A percentile compares a stretch with the other conserved stretches of the same genome.
These are phyloP conservation scores for Neosalanx taihuensis DNA, from an alignment of 2,797 vertebrate genomes.

Conservation along the genomic window DNA sequence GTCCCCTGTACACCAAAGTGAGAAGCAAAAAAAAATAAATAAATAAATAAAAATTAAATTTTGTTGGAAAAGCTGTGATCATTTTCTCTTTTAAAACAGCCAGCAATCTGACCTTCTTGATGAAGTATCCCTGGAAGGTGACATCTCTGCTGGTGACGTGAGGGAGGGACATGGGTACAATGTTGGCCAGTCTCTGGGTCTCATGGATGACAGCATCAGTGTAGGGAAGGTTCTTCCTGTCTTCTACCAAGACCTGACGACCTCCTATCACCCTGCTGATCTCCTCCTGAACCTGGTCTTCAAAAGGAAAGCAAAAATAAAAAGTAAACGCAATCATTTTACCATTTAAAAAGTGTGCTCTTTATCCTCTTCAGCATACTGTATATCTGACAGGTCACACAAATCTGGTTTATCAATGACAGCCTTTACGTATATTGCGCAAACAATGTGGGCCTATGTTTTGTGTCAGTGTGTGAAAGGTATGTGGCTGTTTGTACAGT, in stretches of 20 bases:
- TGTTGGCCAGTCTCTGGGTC: conserved; percentile 55
- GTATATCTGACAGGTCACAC: too few species aligned
- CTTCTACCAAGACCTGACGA: conserved; percentile 39
- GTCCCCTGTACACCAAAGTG: conserved; percentile 42
- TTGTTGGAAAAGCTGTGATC: background rate
- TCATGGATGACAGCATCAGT: conserved; percentile 66
- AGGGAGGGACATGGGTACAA: conserved; percentile 40
- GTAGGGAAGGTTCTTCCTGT: conserved; percentile 59
- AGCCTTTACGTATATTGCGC: too few species aligned
- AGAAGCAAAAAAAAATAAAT: background rate
- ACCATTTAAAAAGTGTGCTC: background rate
- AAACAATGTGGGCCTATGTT: too few species aligned
- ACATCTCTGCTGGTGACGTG: too few species aligned
- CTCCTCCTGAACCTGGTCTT: conserved; percentile 64
- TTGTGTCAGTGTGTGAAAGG: background rate
- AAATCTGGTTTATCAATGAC: too few species aligned
- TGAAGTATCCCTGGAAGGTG: conserved; percentile 51
- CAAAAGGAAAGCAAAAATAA: background rate
- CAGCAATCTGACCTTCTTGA: conserved; percentile 48
- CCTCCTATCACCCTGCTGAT: conserved; percentile 49
- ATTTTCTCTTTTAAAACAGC: background rate
- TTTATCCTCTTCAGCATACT: background rate
- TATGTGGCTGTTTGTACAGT: background rate
- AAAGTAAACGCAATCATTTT: background rate
- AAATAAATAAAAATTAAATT: too few species aligned